These are phyloP conservation scores for Drosophila varians DNA, from an alignment of 1,140 invertebrate species.

Conservation along the genomic window DNA sequence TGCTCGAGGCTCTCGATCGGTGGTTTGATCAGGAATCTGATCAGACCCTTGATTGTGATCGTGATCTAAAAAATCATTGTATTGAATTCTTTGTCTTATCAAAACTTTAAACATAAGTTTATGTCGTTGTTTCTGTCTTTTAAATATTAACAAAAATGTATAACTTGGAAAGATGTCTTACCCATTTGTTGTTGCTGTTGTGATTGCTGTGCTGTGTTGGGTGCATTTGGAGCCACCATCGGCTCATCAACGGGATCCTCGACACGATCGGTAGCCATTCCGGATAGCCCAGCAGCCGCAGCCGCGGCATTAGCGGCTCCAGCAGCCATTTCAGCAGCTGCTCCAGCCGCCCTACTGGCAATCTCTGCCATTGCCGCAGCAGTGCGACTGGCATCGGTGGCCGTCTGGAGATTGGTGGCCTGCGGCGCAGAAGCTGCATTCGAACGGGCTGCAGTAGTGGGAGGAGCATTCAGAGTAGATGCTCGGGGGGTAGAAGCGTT, in stretches of 20 bases:
- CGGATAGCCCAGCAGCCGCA: constrained; percentile 55
- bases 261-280: constrained; percentile 48
- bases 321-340: constrained; percentile 45
- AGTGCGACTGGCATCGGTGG: neutral
- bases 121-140: neutral
- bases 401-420: constrained; percentile 3
- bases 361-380: constrained; percentile 19
- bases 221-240: constrained; percentile 50
- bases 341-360: constrained; percentile 14
- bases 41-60: constrained; percentile 22
- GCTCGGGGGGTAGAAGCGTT: neutral
- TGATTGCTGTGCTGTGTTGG: constrained; percentile 10
- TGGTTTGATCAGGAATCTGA: constrained; percentile 5
- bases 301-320: constrained; percentile 37
- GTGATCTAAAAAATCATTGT: constrained; percentile 59
- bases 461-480: neutral
- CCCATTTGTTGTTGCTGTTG: neutral
- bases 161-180: neutral
- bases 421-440: neutral
- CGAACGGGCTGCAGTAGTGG: neutral
- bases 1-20: constrained; percentile 32
- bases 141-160: neutral
- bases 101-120: neutral
- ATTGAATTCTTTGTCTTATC: neutral
- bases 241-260: constrained; percentile 76